A percentile compares a stretch with the other conserved stretches of the same genome.
phyloP scores from a whole-genome alignment of 2,113 vertebrate species.

The Oryzias melastigma region DNA sequence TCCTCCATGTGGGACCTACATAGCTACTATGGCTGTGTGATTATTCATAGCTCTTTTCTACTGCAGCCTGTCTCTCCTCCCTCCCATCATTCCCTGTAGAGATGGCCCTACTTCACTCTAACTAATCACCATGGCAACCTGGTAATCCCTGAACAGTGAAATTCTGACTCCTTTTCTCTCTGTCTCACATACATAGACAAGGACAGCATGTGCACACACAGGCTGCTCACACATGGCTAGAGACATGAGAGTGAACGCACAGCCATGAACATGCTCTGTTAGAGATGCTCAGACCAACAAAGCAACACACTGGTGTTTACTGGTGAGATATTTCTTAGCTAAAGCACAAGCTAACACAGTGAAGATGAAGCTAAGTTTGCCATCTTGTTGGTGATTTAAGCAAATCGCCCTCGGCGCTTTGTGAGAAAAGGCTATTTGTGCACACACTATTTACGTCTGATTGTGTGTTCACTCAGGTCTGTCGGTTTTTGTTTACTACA shows the following conservation, averaged over 20 bases:
- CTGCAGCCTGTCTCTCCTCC: slow-evolving; percentile 52
- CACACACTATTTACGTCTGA: slow-evolving; percentile 24
- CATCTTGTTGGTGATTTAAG: slow-evolving; percentile 27
- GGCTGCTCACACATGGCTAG: slow-evolving; percentile 5
- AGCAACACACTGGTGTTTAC: slow-evolving; percentile 54
- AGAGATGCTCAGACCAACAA: slow-evolving; percentile 32
- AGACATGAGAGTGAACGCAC: slow-evolving; percentile 4
- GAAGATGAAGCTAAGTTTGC: slow-evolving; percentile 23
- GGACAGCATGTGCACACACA: slow-evolving; percentile 14
- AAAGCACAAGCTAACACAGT: slow-evolving; percentile 24
- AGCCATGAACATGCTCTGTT: slow-evolving; percentile 17
- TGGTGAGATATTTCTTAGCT: slow-evolving; percentile 44
- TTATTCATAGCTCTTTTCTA: slow-evolving; percentile 62
- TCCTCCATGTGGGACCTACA: slow-evolving; percentile 33
- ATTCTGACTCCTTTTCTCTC: slow-evolving; percentile 36
- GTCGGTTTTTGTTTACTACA: slow-evolving; percentile 18
- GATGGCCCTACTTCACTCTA: slow-evolving; percentile 66
- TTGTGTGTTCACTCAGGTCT: slow-evolving; percentile 21
- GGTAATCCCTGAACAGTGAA: slow-evolving; percentile 75
- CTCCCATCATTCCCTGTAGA: slow-evolving; percentile 57
- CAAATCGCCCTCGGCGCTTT: slow-evolving; percentile 8
- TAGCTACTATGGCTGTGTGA: slow-evolving; percentile 40
- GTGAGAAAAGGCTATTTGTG: slow-evolving; percentile 27
- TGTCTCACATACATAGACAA: slow-evolving; percentile 11
- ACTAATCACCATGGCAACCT: slow-evolving; percentile 79